Base-by-base conservation (phyloP, 2,888 invertebrate species). In the Incurvaria masculella region DNA sequence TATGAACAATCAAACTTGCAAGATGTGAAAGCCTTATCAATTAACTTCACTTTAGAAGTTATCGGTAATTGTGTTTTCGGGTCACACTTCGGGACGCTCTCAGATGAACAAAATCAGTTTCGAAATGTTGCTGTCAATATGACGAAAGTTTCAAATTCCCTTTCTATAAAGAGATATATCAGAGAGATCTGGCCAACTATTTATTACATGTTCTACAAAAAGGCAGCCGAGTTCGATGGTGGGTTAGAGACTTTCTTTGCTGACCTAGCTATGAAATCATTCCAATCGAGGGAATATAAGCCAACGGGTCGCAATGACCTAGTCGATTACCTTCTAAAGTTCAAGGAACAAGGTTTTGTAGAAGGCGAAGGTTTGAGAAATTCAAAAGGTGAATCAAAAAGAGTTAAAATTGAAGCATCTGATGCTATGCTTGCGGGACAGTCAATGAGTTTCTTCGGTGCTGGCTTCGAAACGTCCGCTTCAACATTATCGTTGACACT, bases 381-480 rank as follows among this genome's bases (percentile, higher is more conserved):
- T 18, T 39, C 48, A 17, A 49, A 49, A 18, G 60, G 56, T 1
- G 56, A 49, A 1, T 52, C 52, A 1, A 57, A 61, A 5, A 62
- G 56, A 18, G 46, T 59, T 1, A 17, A 51, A 0, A 26, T 72
- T 0, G 58, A 64, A 2, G 57, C 81, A 1, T 63, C 69, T 1
- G 58, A 79, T 11, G 66, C 76, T 2, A 58, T 82, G 33, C 53
- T 84, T 4, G 68, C 75, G 0, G 72, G 81, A 0, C 82, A 85
- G 49, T 75, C 81, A 2, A 68, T 73, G 45, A 57, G 74, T 1
- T 80, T 82, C 54, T 79, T 80, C 49, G 33, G 3, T 8, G 33
- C 33, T n/a, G 33, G 33, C 3, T 33, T 33, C 14, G 33, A n/a
- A 8, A 33, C 33, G 14, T 33, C 33, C 8, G 8, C 33, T 6